These are phyloP conservation scores for Stictonetta naevosa DNA, from an alignment of 2,113 vertebrate species.

Conservation along the genomic window DNA sequence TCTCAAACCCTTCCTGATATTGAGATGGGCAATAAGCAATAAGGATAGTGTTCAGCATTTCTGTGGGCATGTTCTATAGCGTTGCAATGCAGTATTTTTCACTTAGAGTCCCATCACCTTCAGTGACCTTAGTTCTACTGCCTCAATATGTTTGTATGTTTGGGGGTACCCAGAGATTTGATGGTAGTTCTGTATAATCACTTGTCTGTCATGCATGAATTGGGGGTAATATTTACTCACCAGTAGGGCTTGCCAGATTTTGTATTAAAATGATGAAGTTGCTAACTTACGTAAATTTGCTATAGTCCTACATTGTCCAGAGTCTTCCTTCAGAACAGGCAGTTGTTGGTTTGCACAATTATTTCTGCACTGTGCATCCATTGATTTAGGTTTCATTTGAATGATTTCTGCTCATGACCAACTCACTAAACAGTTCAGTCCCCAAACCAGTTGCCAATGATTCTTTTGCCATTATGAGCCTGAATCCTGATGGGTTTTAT, in stretches of 20 bases:
- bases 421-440: not conserved
- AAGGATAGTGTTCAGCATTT: not conserved
- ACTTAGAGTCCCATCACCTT: not conserved
- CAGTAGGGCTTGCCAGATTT: not conserved
- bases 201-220: fast-evolving
- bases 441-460: not conserved
- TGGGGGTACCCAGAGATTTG: not conserved
- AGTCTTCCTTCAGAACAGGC: not conserved
- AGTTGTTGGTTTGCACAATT: not conserved
- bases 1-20: not conserved
- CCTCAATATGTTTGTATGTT: not conserved
- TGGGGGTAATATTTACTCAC: not conserved
- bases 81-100: not conserved
- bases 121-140: not conserved
- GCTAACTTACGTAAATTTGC: not conserved
- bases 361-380: not conserved
- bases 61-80: not conserved
- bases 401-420: not conserved
- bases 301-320: not conserved
- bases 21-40: not conserved
- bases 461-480: not conserved
- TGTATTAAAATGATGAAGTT: not conserved
- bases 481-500: not conserved
- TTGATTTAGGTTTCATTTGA: not conserved
- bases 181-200: not conserved